Evolutionary conservation across 2,797 vertebrate species (phyloP).

Genomic region (Gallinago stenura): DNA sequence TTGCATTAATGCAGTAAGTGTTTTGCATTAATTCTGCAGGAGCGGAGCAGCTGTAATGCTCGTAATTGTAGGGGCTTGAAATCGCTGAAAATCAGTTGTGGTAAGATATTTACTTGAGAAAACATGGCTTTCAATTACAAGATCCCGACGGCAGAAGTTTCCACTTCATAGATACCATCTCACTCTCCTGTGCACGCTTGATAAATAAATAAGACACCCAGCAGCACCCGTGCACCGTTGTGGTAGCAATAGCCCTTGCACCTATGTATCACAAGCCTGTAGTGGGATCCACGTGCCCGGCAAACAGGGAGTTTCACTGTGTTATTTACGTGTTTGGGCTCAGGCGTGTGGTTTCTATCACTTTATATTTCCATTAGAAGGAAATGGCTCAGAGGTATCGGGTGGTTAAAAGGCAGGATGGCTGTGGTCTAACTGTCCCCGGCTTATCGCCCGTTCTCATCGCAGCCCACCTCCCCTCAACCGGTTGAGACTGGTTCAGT

Average conservation of each 20-base stretch:
- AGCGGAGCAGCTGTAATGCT: neutral
- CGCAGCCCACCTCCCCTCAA: neutral
- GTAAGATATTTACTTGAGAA: neutral
- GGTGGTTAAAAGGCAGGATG: neutral
- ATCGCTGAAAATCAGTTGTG: neutral
- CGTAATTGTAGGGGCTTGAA: neutral
- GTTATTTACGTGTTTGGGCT: neutral
- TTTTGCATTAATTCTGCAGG: neutral
- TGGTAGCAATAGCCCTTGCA: neutral
- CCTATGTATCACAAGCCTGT: accelerated
- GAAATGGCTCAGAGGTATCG: constrained; percentile 30
- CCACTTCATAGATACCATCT: neutral
- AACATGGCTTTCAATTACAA: neutral
- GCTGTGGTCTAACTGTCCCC: constrained; percentile 77
- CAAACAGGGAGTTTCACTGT: accelerated
- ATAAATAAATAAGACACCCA: neutral
- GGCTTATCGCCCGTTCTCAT: constrained; percentile 8
- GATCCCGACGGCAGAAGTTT: neutral
- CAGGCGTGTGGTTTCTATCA: neutral
- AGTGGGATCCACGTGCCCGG: neutral
- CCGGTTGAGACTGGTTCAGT: constrained; percentile 27
- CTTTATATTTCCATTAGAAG: constrained; percentile 20
- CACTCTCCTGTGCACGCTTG: neutral
- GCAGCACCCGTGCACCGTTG: neutral
- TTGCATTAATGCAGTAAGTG: neutral